A percentile compares a stretch with the other conserved stretches of the same genome.
Conservation (phyloP, 1,140 invertebrate species). For the Probaryconus sp. region DNA sequence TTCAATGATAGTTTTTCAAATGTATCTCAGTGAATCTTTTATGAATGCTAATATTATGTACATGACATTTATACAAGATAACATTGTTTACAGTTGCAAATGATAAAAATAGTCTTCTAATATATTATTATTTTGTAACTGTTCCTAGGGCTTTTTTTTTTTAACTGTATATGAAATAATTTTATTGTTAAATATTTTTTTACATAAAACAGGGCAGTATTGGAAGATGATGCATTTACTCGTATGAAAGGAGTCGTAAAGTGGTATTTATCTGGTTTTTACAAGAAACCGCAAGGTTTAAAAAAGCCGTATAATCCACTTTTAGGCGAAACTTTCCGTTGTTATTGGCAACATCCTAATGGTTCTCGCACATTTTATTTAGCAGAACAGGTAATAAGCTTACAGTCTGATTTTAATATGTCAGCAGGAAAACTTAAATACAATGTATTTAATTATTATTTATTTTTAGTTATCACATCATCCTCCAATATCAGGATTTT, state of each 20-base stretch:
- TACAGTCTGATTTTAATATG: too few species aligned
- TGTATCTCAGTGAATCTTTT: too few species aligned
- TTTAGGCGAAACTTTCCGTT: slow-evolving; percentile 93
- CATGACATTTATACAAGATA: too few species aligned
- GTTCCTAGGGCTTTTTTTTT: not conserved
- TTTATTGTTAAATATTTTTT: slow-evolving; percentile 6
- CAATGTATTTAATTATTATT: too few species aligned
- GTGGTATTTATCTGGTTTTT: slow-evolving; percentile 94
- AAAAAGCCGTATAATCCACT: slow-evolving; percentile 98
- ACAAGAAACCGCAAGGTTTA: slow-evolving; percentile 94
- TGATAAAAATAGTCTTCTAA: too few species aligned
- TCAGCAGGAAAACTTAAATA: too few species aligned
- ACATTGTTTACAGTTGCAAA: too few species aligned
- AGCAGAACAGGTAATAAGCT: slow-evolving; percentile 87
- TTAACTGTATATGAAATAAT: not conserved
- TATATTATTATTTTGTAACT: not conserved
- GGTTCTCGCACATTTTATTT: slow-evolving; percentile 94
- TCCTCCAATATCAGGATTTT: slow-evolving; percentile 96
- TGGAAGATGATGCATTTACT: slow-evolving; percentile 91
- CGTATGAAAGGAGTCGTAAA: slow-evolving; percentile 93
- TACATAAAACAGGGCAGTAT: slow-evolving; percentile 83
- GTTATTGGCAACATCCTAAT: slow-evolving; percentile 92
- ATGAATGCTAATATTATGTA: too few species aligned
- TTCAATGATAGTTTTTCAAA: too few species aligned
- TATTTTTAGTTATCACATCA: slow-evolving; percentile 91